phyloP scores from a whole-genome alignment of 2,888 invertebrate genomes.

The Cetonia aurata region DNA sequence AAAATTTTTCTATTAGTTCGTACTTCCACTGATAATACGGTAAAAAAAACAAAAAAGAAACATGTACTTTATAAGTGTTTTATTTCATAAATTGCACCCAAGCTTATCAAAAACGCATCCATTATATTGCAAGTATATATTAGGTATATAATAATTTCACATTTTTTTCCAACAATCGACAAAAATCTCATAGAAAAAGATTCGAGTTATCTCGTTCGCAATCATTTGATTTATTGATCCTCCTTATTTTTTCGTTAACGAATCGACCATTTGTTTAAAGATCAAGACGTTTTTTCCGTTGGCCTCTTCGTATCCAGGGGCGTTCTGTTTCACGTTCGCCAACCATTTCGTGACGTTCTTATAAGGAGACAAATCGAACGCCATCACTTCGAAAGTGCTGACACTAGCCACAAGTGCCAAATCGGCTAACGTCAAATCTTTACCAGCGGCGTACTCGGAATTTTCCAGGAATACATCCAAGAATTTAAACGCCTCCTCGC shows the following conservation, averaged over 20 bases:
- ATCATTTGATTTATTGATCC: background rate
- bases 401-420: slow-evolving; percentile 76
- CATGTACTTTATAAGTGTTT: too few species aligned
- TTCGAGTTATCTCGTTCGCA: too few species aligned
- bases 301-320: slow-evolving; percentile 70
- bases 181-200: too few species aligned
- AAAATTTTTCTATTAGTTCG: too few species aligned
- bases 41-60: too few species aligned
- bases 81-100: too few species aligned
- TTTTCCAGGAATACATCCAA: slow-evolving; percentile 80
- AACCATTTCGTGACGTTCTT: slow-evolving; percentile 77
- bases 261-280: slow-evolving; percentile 60
- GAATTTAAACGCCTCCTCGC: slow-evolving; percentile 77
- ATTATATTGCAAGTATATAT: too few species aligned
- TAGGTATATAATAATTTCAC: too few species aligned
- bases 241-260: slow-evolving; percentile 56
- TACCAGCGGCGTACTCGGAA: slow-evolving; percentile 79
- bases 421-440: slow-evolving; percentile 83
- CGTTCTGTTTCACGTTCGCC: slow-evolving; percentile 70
- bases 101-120: too few species aligned
- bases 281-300: slow-evolving; percentile 60
- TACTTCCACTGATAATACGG: too few species aligned
- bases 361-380: slow-evolving; percentile 77
- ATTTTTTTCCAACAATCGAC: too few species aligned
- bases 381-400: slow-evolving; percentile 75